Conservation (phyloP, 23 tunicate species). For the Trididemnum clinides region DNA sequence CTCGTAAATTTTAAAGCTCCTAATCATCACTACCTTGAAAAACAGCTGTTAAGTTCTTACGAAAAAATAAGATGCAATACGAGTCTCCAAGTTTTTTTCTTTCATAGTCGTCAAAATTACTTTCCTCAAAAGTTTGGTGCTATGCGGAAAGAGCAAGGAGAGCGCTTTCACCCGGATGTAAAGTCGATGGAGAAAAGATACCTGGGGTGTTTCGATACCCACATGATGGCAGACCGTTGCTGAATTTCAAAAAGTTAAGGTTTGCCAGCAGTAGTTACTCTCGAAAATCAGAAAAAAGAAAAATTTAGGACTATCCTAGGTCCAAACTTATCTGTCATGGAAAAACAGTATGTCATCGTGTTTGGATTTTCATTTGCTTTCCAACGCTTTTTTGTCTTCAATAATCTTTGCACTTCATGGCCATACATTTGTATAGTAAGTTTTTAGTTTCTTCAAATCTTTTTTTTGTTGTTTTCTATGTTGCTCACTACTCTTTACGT, state of each 20-base stretch:
- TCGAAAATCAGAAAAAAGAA: not conserved
- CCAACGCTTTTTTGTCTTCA: not conserved
- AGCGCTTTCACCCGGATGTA: not conserved
- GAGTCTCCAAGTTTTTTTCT: not conserved
- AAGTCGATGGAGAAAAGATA: not conserved
- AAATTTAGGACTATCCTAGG: not conserved
- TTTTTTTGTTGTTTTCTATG: not conserved
- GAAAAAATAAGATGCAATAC: no score
- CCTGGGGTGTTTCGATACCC: not conserved
- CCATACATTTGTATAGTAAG: not conserved
- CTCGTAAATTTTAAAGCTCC: no score
- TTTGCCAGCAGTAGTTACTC: not conserved
- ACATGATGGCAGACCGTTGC: not conserved
- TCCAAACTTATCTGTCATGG: not conserved
- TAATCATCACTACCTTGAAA: no score
- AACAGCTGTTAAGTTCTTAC: no score
- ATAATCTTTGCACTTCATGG: not conserved
- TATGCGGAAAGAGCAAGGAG: not conserved
- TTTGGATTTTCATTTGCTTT: not conserved
- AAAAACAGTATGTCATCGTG: not conserved
- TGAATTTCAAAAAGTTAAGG: not conserved
- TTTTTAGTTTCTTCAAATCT: not conserved
- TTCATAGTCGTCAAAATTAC: not conserved
- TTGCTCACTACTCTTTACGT: not conserved
- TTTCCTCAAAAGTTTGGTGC: slow-evolving; percentile 7